Conservation (phyloP, 2,113 vertebrate genomes). For the Setophaga coronata region DNA sequence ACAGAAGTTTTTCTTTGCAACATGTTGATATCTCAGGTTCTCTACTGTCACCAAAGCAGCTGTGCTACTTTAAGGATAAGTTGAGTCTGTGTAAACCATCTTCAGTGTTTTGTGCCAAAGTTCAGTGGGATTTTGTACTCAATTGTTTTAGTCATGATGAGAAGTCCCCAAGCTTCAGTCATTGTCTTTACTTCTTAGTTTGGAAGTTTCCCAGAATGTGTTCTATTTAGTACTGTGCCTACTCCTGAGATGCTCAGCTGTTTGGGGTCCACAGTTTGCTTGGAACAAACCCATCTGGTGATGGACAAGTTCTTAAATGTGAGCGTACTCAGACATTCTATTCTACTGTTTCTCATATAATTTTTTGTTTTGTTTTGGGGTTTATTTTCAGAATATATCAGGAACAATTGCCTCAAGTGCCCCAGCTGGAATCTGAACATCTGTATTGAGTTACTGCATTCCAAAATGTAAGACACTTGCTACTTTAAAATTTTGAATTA, state of each 20-base stretch:
- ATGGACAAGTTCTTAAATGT: not conserved
- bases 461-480: not conserved
- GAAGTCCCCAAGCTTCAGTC: slow-evolving; percentile 4
- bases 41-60: slow-evolving; percentile 44
- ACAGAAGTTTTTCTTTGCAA: slow-evolving; percentile 58
- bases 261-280: not conserved
- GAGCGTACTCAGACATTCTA: not conserved
- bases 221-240: not conserved
- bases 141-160: slow-evolving; percentile 1
- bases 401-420: not conserved
- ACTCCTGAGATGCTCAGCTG: not conserved
- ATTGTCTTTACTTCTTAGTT: not conserved
- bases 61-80: slow-evolving; percentile 54
- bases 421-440: not conserved
- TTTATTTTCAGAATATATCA: not conserved
- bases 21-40: slow-evolving; percentile 43
- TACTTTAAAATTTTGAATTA: not conserved
- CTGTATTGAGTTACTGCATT: not conserved
- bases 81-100: slow-evolving; percentile 36
- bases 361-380: not conserved
- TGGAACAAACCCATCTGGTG: not conserved
- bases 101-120: slow-evolving; percentile 10
- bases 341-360: not conserved
- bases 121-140: slow-evolving; percentile 28
- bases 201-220: not conserved